Conservation (phyloP, 2,113 vertebrate species). For the Cephalopholis sonnerati region DNA sequence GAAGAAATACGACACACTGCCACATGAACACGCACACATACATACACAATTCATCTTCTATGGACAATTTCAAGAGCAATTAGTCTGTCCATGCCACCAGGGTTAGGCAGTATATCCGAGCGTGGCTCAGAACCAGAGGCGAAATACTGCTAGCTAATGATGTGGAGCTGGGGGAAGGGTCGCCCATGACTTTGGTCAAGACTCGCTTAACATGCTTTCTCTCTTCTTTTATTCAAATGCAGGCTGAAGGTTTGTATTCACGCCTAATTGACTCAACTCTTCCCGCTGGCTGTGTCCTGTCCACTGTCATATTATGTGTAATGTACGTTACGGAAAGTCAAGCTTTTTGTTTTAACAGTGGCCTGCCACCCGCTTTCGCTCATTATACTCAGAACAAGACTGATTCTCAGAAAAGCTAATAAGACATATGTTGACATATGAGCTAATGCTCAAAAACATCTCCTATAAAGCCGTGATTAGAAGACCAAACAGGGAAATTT, state of each 20-base stretch:
- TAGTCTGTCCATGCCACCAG: slow-evolving; percentile 64
- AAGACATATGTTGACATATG: slow-evolving; percentile 4
- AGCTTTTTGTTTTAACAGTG: slow-evolving; percentile 39
- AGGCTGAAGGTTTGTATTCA: slow-evolving; percentile 65
- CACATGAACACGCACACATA: background rate
- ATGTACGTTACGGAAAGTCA: slow-evolving; percentile 22
- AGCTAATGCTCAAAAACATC: slow-evolving; percentile 12
- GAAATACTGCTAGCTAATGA: slow-evolving; percentile 71
- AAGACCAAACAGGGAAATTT: background rate
- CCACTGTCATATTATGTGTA: slow-evolving; percentile 49
- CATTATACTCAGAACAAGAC: slow-evolving; percentile 47
- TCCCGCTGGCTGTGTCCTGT: slow-evolving; percentile 56
- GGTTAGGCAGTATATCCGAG: slow-evolving; percentile 56
- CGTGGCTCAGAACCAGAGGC: slow-evolving; percentile 34
- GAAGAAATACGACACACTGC: background rate
- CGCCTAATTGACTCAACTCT: slow-evolving; percentile 73
- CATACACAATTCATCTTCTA: slow-evolving; percentile 15
- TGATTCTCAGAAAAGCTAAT: slow-evolving; percentile 15
- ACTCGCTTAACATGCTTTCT: slow-evolving; percentile 53
- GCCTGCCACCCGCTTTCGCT: background rate
- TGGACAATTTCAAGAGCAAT: slow-evolving; percentile 79
- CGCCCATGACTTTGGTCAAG: slow-evolving; percentile 54
- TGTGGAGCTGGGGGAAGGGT: slow-evolving; percentile 58
- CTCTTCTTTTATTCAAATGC: slow-evolving; percentile 67
- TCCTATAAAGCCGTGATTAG: background rate